phyloP scores from a whole-genome alignment of 1,140 invertebrate species.

The Penaeus indicus region DNA sequence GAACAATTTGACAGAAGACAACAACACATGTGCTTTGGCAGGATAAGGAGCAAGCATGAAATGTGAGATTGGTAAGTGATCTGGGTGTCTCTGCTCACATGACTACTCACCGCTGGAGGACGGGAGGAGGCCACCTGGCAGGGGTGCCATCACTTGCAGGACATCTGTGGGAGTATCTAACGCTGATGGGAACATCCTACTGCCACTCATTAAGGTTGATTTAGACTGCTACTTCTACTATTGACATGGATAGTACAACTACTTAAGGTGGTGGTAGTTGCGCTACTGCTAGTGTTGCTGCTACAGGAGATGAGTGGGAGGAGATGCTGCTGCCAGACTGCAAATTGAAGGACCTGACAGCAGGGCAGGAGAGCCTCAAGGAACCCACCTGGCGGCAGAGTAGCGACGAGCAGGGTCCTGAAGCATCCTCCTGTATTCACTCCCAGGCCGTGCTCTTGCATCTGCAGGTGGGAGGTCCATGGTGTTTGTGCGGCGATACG shows the following conservation, averaged over 20 bases:
- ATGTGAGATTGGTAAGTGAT: background rate
- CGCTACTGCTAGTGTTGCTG: slow-evolving; percentile 43
- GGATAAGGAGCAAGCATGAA: background rate
- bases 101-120: slow-evolving; percentile 34
- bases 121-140: slow-evolving; percentile 16
- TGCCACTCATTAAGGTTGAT: slow-evolving; percentile 17
- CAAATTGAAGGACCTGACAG: background rate
- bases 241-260: slow-evolving; percentile 35
- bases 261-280: slow-evolving; percentile 37
- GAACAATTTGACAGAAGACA: too few relatives aligned
- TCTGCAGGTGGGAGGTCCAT: slow-evolving; percentile 64
- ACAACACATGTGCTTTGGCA: too few relatives aligned
- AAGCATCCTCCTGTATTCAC: slow-evolving; percentile 59
- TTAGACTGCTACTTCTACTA: slow-evolving; percentile 43
- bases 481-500: slow-evolving; percentile 60
- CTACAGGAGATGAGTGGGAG: slow-evolving; percentile 35
- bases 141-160: slow-evolving; percentile 37
- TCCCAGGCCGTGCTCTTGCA: slow-evolving; percentile 56
- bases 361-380: slow-evolving; percentile 4
- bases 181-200: slow-evolving; percentile 26
- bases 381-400: slow-evolving; percentile 63
- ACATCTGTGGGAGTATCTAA: slow-evolving; percentile 48
- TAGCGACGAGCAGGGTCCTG: slow-evolving; percentile 55
- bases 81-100: background rate
- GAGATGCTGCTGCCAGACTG: slow-evolving; percentile 32